Evolutionary conservation across 2,113 vertebrate species (phyloP), one percentile per base, ranked within the genome.

Genomic region (Cyphotilapia sp.): DNA sequence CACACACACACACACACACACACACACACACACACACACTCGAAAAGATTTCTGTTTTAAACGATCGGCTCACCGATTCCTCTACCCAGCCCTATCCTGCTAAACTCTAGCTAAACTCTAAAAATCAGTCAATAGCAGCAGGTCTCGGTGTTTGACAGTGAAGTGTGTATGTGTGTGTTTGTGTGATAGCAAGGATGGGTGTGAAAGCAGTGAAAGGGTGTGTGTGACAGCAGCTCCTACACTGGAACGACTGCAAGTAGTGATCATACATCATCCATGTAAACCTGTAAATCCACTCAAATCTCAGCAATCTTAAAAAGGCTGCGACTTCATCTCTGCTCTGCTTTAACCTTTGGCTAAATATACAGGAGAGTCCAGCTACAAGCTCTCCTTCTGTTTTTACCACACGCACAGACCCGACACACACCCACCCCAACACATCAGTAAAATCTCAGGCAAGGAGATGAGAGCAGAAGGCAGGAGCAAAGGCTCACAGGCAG

Each of bases 341-440:
- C 88, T 81, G 87, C 87, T 90, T 94, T 93, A 93, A 93, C 93
- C 95, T 96, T 96, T 95, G 95, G 96, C 95, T 96, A 95, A 95
- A 94, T 86, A 91, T 87, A 93, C 86, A 92, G 85, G 85, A 88
- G 81, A 88, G 84, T 87, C 57, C 71, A 85, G 82, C 92, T 80
- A 76, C 59, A 27, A 71, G 90, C 82, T 9, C 5, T 12, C 33
- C 87, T 22, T 85, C 81, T 7, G 12, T 90, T 78, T 22, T 83
- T 29, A 80, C 76, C 82, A 89, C 80, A 83, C 56, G 1, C 66
- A 91, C 93, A 90, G 88, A 85, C 87, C 80, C 5, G 12, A 76
- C 63, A 76, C 45, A 49, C 88, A 66, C 17, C 85, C 69, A 87
- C 54, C n/a, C 76, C 80, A 38, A 85, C 86, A 81, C 91, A 78